phyloP scores from a whole-genome alignment of 1,140 invertebrate genomes.

The Idris sp. region DNA sequence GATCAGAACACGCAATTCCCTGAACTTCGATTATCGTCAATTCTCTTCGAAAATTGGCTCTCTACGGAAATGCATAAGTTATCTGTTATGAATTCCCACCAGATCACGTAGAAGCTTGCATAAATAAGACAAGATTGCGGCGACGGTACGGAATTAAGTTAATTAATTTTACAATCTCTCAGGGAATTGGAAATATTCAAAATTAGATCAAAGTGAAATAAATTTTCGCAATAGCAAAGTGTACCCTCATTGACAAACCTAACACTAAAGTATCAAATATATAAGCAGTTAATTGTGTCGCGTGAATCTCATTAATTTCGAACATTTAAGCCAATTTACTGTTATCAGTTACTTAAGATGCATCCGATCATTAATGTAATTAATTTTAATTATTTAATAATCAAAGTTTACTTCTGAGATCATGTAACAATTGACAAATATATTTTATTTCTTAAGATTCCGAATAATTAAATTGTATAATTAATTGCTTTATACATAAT shows the following conservation, averaged over 20 bases:
- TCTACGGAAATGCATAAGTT: conserved; percentile 55
- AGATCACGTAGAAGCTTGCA: conserved; percentile 43
- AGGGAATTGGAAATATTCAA: conserved; percentile 40
- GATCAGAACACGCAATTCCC: conserved; percentile 48
- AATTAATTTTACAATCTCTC: conserved; percentile 55
- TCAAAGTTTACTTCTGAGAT: no score
- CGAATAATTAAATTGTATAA: no score
- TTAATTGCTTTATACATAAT: no score
- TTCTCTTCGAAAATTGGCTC: conserved; percentile 59
- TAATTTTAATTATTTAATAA: no score
- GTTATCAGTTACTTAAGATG: no score
- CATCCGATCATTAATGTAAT: no score
- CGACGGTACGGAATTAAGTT: conserved; percentile 43
- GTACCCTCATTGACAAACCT: not conserved
- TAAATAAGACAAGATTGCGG: conserved; percentile 56
- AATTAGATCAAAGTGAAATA: conserved; percentile 17
- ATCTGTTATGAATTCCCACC: conserved; percentile 45
- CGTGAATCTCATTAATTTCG: conserved; percentile 14
- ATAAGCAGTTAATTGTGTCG: conserved; percentile 13
- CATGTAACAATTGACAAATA: no score
- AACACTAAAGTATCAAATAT: no score
- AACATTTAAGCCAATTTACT: conserved; percentile 10
- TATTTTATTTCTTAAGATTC: no score
- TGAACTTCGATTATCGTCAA: conserved; percentile 58
- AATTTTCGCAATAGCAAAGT: conserved; percentile 12